Base-by-base conservation (phyloP, 2,797 vertebrate genomes). In the Amphiprion clarkii region DNA sequence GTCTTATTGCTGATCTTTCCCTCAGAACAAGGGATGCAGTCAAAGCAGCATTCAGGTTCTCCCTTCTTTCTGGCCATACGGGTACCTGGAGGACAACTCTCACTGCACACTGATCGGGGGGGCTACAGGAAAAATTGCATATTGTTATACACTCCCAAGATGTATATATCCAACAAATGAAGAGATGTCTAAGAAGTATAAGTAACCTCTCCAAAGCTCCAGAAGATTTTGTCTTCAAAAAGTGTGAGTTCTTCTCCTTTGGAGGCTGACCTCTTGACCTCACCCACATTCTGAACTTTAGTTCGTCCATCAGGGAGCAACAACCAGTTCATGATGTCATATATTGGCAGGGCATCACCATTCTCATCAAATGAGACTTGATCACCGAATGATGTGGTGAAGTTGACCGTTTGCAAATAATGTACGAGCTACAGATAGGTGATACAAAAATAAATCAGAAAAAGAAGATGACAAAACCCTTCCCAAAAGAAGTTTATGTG, bases 241-340 rank as follows among this genome's bases (percentile, higher is more conserved):
- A 95, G 67, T 56, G 44, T 83, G 5, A 94, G 88, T 40, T 90
- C 82, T 56, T 91, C 80, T 10, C 82, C 67, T 40, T 76, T 71
- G 8, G 56, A 58, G 59, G 82, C 17, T 33, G 65, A 85, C 49
- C 78, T 87, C 52, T 91, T 89, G 36, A 93, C 89, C 11, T 76
- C 87, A 12, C 94, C 94, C 2, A 95, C 88, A 56, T 44, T 91
- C 9, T 82, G 87, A 25, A 93, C 39, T n/a, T 77, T 62, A 10
- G 88, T 81, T 42, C 62, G 53, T 48, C 91, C 92, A 31, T 92
- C 90, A 46, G 75, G 78, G n/a, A 84, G 88, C 69, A 81, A 88
- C 33, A 67, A 60, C 94, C 93, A 90, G 81, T 94, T 95, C 90
- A 95, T 88, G 7, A 95, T 51, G 61, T 95, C 94, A 66, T 95